These are phyloP conservation scores for Avahi laniger DNA, from an alignment of 2,797 vertebrate genomes.

Conservation along the genomic window DNA sequence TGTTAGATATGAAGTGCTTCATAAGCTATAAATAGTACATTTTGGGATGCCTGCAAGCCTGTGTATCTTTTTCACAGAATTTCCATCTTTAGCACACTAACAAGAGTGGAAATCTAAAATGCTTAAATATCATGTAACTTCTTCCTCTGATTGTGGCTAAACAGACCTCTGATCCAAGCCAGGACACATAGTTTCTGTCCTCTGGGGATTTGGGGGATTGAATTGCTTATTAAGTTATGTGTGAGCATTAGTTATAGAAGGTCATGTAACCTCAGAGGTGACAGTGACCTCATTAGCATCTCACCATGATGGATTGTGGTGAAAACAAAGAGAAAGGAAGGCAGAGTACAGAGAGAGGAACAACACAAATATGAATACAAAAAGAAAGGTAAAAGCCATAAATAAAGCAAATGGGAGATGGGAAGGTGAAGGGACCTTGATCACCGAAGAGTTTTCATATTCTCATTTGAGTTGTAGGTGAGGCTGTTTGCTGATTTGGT, in stretches of 20 bases:
- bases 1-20: not conserved
- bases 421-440: not conserved
- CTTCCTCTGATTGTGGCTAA: not conserved
- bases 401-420: not conserved
- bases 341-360: not conserved
- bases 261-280: not conserved
- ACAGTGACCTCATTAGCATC: slow-evolving; percentile 11
- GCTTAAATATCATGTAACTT: not conserved
- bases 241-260: not conserved
- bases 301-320: not conserved
- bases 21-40: slow-evolving; percentile 9
- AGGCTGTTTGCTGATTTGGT: not conserved
- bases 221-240: not conserved
- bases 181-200: not conserved
- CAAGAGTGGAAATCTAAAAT: not conserved
- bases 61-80: not conserved
- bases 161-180: not conserved
- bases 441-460: not conserved
- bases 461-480: not conserved
- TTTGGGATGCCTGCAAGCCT: not conserved
- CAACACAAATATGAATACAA: not conserved
- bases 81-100: not conserved
- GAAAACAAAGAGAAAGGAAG: slow-evolving; percentile 7
- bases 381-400: not conserved
- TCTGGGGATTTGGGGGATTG: not conserved